phyloP scores from a whole-genome alignment of 2,113 vertebrate genomes.

The Diadophis punctatus region DNA sequence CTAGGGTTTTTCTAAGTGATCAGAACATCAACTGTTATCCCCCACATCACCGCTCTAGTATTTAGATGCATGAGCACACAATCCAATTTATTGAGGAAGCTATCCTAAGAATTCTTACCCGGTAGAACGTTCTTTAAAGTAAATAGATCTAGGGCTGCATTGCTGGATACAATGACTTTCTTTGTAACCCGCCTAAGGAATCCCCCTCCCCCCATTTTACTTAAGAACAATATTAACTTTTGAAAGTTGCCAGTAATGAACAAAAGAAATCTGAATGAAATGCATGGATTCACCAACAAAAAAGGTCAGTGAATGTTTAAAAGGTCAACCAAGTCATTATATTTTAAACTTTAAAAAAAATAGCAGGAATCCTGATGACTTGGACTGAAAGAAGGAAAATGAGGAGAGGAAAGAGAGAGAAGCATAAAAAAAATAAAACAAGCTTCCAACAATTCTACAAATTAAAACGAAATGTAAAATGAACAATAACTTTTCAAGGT shows the following conservation, averaged over 20 bases:
- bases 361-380: neutral
- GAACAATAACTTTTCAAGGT: neutral
- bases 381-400: neutral
- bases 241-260: neutral
- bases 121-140: neutral
- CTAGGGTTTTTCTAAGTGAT: neutral
- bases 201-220: neutral
- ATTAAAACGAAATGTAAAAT: slow-evolving; percentile 18
- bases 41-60: neutral
- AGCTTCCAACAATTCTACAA: neutral
- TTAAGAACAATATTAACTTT: neutral
- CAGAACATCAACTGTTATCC: neutral
- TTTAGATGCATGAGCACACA: neutral
- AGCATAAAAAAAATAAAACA: neutral
- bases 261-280: neutral
- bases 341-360: neutral
- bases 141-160: neutral
- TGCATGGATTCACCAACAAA: neutral
- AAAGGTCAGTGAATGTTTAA: neutral
- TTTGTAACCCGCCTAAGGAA: neutral
- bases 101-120: neutral
- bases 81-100: neutral
- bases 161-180: neutral
- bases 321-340: neutral
- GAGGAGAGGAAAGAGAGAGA: neutral